phyloP scores from a whole-genome alignment of 2,113 vertebrate species.

The Albula goreensis region DNA sequence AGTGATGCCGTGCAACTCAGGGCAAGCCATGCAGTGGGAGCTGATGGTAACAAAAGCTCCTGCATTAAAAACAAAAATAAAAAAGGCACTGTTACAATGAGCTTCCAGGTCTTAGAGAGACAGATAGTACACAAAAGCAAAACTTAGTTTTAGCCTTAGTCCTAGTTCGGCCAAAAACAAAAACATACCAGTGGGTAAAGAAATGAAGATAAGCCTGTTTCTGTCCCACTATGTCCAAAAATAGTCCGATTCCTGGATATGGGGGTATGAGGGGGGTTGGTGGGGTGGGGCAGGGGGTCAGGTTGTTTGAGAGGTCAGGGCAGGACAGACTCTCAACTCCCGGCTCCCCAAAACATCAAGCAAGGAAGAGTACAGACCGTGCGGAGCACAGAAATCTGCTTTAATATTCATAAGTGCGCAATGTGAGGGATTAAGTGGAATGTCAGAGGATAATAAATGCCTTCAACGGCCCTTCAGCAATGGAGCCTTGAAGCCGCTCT shows the following conservation, averaged over 20 bases:
- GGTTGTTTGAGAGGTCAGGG: not conserved
- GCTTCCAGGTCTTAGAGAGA: not conserved
- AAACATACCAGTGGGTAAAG: too few relatives aligned
- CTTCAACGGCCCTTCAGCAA: constrained; percentile 23
- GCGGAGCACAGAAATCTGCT: constrained; percentile 7
- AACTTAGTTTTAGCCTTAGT: not conserved
- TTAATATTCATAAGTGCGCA: constrained; percentile 40
- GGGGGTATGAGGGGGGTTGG: not conserved
- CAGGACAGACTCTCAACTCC: not conserved
- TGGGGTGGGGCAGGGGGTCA: too few relatives aligned
- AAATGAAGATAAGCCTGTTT: too few relatives aligned
- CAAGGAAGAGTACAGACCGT: not conserved
- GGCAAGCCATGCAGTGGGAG: not conserved
- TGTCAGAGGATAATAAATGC: constrained; percentile 43
- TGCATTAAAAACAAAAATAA: too few relatives aligned
- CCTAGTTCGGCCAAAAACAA: too few relatives aligned
- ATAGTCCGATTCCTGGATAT: not conserved
- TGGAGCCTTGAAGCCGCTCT: constrained; percentile 33
- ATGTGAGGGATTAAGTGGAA: constrained; percentile 35
- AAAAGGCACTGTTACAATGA: too few relatives aligned
- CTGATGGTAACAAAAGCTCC: not conserved
- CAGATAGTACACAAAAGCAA: not conserved
- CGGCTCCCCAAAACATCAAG: constrained; percentile 2
- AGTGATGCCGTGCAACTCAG: too few relatives aligned
- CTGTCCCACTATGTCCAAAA: too few relatives aligned